phyloP scores from a whole-genome alignment of 1,140 invertebrate species.

The Drosophila kurseongensis region DNA sequence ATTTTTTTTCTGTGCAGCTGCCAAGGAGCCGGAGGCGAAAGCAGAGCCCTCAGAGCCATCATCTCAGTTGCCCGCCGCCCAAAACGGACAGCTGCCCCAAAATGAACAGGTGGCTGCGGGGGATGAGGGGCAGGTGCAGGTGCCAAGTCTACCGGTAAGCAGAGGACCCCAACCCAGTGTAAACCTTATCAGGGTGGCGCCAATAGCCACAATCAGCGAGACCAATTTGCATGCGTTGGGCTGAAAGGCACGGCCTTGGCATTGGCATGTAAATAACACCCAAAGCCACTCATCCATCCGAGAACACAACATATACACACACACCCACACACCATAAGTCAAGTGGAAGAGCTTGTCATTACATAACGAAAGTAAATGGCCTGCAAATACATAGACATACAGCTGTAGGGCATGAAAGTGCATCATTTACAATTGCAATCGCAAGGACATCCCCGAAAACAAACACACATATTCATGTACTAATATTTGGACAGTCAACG shows the following conservation, averaged over 20 bases:
- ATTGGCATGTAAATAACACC: constrained; percentile 41
- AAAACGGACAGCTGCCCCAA: constrained; percentile 40
- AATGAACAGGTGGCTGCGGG: background rate
- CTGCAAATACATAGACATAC: constrained; percentile 28
- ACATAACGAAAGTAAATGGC: constrained; percentile 41
- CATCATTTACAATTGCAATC: constrained; percentile 31
- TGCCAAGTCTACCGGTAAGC: constrained; percentile 73
- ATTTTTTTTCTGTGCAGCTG: constrained; percentile 12
- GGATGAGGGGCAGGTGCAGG: constrained; percentile 4
- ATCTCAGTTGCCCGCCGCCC: background rate
- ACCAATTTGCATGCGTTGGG: constrained; percentile 69
- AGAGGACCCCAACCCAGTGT: constrained; percentile 36
- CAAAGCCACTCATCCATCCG: background rate
- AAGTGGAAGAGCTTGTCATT: constrained; percentile 51
- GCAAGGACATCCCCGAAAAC: constrained; percentile 41
- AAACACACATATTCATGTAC: constrained; percentile 15
- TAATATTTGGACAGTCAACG: constrained; percentile 28
- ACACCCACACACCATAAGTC: constrained; percentile 19
- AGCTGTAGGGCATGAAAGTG: constrained; percentile 43
- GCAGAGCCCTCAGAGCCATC: constrained; percentile 12
- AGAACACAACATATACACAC: constrained; percentile 2
- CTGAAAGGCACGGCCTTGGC: constrained; percentile 34
- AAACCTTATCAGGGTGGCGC: constrained; percentile 69
- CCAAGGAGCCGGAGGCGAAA: constrained; percentile 15
- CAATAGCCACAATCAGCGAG: constrained; percentile 77